Conservation (phyloP, 2,797 vertebrate species). For the Sebastes kiyomatsui region DNA sequence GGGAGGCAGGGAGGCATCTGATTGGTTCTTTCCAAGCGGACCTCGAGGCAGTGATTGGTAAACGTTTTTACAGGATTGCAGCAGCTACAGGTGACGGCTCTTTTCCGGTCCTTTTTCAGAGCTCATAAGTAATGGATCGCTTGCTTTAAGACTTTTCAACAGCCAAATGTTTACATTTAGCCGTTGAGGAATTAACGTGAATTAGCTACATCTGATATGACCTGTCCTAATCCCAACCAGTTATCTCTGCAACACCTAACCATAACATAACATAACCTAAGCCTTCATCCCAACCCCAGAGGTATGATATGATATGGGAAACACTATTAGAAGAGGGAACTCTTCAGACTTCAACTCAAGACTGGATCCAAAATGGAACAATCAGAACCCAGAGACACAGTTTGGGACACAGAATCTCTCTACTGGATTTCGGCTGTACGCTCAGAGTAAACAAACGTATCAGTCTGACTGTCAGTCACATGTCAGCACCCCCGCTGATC, state of each 20-base stretch:
- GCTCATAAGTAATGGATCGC: too few relatives aligned
- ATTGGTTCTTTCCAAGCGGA: too few relatives aligned
- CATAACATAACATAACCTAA: not conserved
- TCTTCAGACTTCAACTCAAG: not conserved
- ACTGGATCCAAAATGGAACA: not conserved
- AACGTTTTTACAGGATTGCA: too few relatives aligned
- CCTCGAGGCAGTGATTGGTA: too few relatives aligned
- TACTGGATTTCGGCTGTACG: not conserved
- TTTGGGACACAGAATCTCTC: not conserved
- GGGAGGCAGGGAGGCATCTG: too few relatives aligned
- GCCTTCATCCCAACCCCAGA: not conserved
- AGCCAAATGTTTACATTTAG: not conserved
- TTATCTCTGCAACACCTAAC: not conserved
- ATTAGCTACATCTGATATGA: not conserved
- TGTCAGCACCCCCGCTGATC: conserved; percentile 5
- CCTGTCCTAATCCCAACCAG: not conserved
- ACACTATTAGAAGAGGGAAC: not conserved
- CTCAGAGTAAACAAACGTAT: conserved; percentile 24
- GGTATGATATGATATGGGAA: not conserved
- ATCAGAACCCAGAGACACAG: not conserved
- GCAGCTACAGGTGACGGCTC: too few relatives aligned
- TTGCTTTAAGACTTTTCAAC: not conserved
- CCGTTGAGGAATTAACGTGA: not conserved
- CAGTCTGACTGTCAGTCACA: conserved; percentile 27
- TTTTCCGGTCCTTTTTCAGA: too few relatives aligned